A percentile compares a stretch with the other conserved stretches of the same genome.
Conservation (phyloP, 2,113 vertebrate genomes). For the Fregetta grallaria region DNA sequence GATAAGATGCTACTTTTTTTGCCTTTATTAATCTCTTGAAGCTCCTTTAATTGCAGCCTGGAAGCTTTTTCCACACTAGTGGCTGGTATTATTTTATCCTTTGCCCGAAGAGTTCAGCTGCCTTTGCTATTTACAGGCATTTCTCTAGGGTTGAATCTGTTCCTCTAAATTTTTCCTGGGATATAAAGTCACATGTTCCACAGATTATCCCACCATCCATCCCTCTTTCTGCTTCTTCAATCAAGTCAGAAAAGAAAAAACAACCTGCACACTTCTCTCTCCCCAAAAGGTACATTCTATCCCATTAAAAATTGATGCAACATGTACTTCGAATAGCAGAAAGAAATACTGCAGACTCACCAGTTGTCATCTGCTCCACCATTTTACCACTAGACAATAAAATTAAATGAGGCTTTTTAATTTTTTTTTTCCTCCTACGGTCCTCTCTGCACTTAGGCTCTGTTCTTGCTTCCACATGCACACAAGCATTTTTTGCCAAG, state of each 20-base stretch:
- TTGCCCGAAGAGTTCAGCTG: slow-evolving; percentile 9
- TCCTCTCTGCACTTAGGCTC: neutral
- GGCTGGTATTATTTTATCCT: slow-evolving; percentile 4
- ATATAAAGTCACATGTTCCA: neutral
- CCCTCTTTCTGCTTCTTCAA: neutral
- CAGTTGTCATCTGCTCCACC: neutral
- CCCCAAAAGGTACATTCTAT: neutral
- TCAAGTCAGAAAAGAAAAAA: neutral
- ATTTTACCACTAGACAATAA: neutral
- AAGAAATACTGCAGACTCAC: neutral
- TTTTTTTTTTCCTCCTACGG: neutral
- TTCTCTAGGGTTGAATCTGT: neutral
- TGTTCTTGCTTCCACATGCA: neutral
- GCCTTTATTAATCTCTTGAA: neutral
- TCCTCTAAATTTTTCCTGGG: neutral
- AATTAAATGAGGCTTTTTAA: neutral
- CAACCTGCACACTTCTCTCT: neutral
- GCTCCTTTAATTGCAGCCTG: slow-evolving; percentile 28
- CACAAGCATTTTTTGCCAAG: neutral
- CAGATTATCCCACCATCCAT: neutral
- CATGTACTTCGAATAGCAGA: neutral
- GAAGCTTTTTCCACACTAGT: neutral
- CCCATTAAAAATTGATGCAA: neutral
- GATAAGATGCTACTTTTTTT: neutral
- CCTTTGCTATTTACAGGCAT: slow-evolving; percentile 33